Evolutionary conservation across 2,888 invertebrate genomes (phyloP).

Genomic region (Ophion slaviceki): DNA sequence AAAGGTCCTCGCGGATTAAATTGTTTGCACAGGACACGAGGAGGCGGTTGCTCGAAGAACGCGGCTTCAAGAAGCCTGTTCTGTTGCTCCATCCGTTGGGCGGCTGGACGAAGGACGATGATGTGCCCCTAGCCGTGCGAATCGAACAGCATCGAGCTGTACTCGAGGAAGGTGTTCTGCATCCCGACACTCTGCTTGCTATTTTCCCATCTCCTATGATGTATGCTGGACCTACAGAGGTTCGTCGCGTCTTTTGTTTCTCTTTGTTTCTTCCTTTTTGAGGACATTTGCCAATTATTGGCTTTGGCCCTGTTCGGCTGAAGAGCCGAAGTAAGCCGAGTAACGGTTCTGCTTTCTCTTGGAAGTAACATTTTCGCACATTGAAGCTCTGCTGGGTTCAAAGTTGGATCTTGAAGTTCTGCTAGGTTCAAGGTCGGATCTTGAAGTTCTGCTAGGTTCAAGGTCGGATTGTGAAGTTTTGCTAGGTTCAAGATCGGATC

Average conservation of each 20-base stretch:
- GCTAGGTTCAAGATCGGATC: too few species aligned
- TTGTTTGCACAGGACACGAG: slow-evolving; percentile 88
- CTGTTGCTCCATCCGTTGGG: slow-evolving; percentile 97
- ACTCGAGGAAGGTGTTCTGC: slow-evolving; percentile 92
- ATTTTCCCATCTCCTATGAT: slow-evolving; percentile 99
- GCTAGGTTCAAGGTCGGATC: too few species aligned
- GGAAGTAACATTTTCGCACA: too few species aligned
- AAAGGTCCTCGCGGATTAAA: not conserved
- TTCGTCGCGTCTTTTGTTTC: slow-evolving; percentile 75
- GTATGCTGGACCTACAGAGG: slow-evolving; percentile 99
- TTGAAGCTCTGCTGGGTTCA: too few species aligned
- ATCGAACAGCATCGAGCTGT: slow-evolving; percentile 98
- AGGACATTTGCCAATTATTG: not conserved
- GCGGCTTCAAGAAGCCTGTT: slow-evolving; percentile 97
- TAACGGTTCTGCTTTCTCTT: too few species aligned
- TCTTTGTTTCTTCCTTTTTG: not conserved
- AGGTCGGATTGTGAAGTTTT: too few species aligned
- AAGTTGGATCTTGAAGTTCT: too few species aligned
- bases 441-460: too few species aligned
- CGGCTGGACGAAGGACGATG: slow-evolving; percentile 99
- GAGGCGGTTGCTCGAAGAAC: slow-evolving; percentile 89
- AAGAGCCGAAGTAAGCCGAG: too few species aligned
- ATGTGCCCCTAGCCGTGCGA: slow-evolving; percentile 95
- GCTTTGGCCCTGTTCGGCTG: not conserved
- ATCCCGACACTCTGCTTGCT: slow-evolving; percentile 94